These are phyloP conservation scores for Heptranchias perlo DNA, from an alignment of 2,113 vertebrate genomes.

Conservation along the genomic window DNA sequence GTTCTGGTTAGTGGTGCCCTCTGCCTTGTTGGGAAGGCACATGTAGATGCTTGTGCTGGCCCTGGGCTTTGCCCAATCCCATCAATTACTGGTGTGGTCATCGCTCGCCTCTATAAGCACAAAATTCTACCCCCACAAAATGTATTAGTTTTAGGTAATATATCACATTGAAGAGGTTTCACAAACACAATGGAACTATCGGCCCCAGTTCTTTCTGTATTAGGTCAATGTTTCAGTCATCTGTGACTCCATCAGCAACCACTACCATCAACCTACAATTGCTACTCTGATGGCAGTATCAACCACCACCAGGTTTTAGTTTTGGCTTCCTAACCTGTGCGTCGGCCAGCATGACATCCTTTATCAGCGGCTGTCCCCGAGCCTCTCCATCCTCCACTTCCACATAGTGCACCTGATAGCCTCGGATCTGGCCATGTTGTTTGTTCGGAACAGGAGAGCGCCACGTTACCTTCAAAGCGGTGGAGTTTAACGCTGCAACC, in stretches of 20 bases:
- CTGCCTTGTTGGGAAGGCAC: no score
- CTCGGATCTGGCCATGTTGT: slow-evolving; percentile 93
- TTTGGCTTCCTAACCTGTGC: slow-evolving; percentile 74
- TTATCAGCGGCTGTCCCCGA: slow-evolving; percentile 83
- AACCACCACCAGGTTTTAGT: no score
- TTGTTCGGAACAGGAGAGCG: slow-evolving; percentile 79
- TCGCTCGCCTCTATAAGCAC: neutral
- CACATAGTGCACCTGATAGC: slow-evolving; percentile 95
- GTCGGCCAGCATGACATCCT: slow-evolving; percentile 93
- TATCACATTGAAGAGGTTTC: neutral
- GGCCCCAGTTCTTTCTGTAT: neutral
- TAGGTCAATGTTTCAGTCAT: neutral
- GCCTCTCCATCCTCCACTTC: slow-evolving; percentile 91
- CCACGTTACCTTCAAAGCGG: slow-evolving; percentile 91
- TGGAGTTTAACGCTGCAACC: slow-evolving; percentile 90
- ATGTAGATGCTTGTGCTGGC: neutral
- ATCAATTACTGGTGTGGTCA: neutral
- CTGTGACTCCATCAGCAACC: neutral
- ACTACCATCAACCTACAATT: no score
- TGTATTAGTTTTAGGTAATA: no score
- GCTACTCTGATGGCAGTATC: neutral
- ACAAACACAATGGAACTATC: neutral
- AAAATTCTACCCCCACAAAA: neutral
- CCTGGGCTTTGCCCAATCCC: neutral
- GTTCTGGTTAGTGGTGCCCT: neutral